Percentiles rank a stretch among this genome's conserved stretches.
Conservation (phyloP, 2,113 vertebrate genomes). For the Phaetusa simplex region DNA sequence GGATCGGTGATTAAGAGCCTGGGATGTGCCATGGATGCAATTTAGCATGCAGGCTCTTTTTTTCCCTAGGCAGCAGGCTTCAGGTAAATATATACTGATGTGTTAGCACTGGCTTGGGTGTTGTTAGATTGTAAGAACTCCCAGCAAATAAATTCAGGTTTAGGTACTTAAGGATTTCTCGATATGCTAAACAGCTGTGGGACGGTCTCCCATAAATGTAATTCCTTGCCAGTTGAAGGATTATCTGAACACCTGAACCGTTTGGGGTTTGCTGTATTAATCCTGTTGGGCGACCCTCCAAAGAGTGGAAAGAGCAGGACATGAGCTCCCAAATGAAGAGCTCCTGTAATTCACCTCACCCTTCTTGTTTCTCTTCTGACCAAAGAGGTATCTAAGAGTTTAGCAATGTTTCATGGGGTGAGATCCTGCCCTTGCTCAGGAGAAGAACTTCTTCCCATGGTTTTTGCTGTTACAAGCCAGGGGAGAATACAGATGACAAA, state of each 20-base stretch:
- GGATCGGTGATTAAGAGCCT: not conserved
- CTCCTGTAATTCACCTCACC: not conserved
- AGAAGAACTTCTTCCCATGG: not conserved
- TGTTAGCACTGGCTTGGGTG: not conserved
- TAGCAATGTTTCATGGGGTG: not conserved
- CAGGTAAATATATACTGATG: not conserved
- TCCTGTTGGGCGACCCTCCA: not conserved
- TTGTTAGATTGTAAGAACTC: not conserved
- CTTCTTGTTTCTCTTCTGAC: not conserved
- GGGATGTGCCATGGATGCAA: not conserved
- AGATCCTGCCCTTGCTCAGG: not conserved
- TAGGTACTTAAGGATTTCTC: not conserved
- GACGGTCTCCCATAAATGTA: not conserved
- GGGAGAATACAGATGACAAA: not conserved
- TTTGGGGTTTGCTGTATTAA: not conserved
- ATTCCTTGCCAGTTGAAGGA: constrained; percentile 10
- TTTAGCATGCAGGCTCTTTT: not conserved
- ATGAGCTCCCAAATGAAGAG: not conserved
- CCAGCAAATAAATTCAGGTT: not conserved
- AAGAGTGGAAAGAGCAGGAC: not conserved
- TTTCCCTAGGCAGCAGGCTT: not conserved
- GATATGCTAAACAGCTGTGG: accelerated
- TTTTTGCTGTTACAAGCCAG: not conserved
- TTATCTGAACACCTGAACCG: constrained; percentile 8
- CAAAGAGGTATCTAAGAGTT: not conserved